These are phyloP conservation scores for Carposina sasakii DNA, from an alignment of 1,140 invertebrate genomes.

Conservation along the genomic window DNA sequence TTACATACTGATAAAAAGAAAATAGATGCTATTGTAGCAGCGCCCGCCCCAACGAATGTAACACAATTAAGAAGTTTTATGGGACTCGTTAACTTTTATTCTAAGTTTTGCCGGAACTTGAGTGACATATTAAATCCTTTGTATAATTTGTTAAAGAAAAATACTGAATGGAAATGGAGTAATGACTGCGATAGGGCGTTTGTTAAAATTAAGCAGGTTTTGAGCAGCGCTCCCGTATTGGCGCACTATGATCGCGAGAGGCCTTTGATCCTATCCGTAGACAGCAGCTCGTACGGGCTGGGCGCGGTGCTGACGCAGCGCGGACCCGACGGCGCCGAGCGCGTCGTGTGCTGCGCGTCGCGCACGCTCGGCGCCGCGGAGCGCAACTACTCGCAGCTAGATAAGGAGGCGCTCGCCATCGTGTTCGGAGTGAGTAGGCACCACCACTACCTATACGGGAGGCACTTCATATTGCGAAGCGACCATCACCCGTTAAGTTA, in stretches of 20 bases:
- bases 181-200: slow-evolving; percentile 22
- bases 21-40: slow-evolving; percentile 27
- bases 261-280: slow-evolving; percentile 56
- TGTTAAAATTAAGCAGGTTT: slow-evolving; percentile 17
- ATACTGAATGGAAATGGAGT: slow-evolving; percentile 21
- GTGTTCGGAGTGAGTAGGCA: slow-evolving; percentile 63
- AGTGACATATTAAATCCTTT: slow-evolving; percentile 30
- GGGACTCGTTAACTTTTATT: slow-evolving; percentile 38
- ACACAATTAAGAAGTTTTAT: slow-evolving; percentile 33
- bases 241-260: slow-evolving; percentile 49
- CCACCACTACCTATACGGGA: slow-evolving; percentile 67
- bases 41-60: slow-evolving; percentile 23
- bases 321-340: slow-evolving; percentile 21
- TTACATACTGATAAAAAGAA: slow-evolving; percentile 24
- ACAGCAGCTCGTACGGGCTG: slow-evolving; percentile 64
- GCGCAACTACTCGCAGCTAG: slow-evolving; percentile 64
- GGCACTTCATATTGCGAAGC: slow-evolving; percentile 21
- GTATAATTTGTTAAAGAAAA: slow-evolving; percentile 35
- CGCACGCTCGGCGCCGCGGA: slow-evolving; percentile 57
- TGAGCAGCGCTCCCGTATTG: slow-evolving; percentile 23
- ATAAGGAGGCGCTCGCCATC: slow-evolving; percentile 68
- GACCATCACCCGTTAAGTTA: slow-evolving; percentile 52
- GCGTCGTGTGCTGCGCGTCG: slow-evolving; percentile 43
- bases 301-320: slow-evolving; percentile 62
- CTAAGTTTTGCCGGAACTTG: slow-evolving; percentile 45